Conservation (phyloP, 2,113 vertebrate species). For the Furnarius figulus region DNA sequence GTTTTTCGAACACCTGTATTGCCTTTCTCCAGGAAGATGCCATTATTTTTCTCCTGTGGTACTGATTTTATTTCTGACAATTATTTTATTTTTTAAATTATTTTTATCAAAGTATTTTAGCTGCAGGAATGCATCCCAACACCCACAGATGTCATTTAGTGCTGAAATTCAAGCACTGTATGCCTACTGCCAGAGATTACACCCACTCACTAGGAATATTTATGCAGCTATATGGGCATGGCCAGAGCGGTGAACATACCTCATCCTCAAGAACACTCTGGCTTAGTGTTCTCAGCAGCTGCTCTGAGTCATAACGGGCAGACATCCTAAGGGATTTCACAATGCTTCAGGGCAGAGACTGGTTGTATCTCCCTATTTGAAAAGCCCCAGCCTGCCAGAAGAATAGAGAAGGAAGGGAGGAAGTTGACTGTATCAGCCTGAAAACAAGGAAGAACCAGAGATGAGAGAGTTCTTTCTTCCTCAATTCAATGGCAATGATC, state of each 20-base stretch:
- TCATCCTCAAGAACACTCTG: constrained; percentile 11
- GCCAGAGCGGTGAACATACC: background rate
- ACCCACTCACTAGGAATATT: constrained; percentile 49
- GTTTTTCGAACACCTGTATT: background rate
- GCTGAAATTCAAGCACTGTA: constrained; percentile 47
- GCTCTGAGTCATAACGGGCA: constrained; percentile 20
- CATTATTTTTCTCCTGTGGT: background rate
- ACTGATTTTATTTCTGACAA: background rate
- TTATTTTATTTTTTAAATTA: background rate
- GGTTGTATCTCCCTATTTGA: background rate
- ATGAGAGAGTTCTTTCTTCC: background rate
- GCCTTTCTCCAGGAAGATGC: background rate
- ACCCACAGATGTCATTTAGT: constrained; percentile 37
- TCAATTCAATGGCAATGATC: background rate
- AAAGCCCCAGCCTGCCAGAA: background rate
- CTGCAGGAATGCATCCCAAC: background rate
- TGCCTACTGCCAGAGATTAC: constrained; percentile 16
- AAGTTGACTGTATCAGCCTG: background rate
- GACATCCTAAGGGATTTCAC: background rate
- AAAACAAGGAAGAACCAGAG: background rate
- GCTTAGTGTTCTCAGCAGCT: constrained; percentile 21
- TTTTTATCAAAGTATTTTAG: background rate
- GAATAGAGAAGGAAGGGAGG: background rate
- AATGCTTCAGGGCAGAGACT: background rate
- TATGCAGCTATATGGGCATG: background rate